Evolutionary conservation across 2,113 vertebrate genomes (phyloP).

Genomic region (Polypterus senegalus): DNA sequence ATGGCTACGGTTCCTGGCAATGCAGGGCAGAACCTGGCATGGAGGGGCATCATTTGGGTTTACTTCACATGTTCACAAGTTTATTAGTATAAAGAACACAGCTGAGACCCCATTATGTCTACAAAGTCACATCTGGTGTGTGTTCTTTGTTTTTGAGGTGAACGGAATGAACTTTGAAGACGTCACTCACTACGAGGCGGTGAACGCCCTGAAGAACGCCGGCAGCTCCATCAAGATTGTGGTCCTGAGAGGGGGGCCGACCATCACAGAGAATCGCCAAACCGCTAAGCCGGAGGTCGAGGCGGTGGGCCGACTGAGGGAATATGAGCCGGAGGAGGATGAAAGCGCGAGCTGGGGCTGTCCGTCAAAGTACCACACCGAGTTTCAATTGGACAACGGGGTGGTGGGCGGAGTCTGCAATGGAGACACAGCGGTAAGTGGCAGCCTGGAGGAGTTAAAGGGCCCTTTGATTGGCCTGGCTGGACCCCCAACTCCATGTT

Average conservation of each 20-base stretch:
- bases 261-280: conserved; percentile 1
- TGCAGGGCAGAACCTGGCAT: too few relatives aligned
- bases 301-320: background rate
- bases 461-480: too few relatives aligned
- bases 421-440: conserved; percentile 35
- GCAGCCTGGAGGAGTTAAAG: too few relatives aligned
- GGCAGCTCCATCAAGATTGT: conserved; percentile 49
- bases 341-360: too few relatives aligned
- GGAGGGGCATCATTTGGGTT: too few relatives aligned
- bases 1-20: too few relatives aligned
- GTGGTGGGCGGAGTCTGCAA: conserved; percentile 30
- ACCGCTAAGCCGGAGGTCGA: conserved; percentile 1
- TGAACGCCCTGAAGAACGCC: conserved; percentile 44
- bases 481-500: too few relatives aligned
- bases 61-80: too few relatives aligned
- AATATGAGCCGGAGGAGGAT: too few relatives aligned
- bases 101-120: background rate
- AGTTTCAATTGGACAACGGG: too few relatives aligned
- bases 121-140: background rate
- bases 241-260: conserved; percentile 36
- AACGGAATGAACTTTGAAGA: conserved; percentile 43
- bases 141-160: conserved; percentile 33
- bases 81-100: background rate
- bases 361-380: too few relatives aligned
- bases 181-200: conserved; percentile 44